Evolutionary conservation across 2,888 invertebrate genomes (phyloP), one percentile per base, ranked within the genome.

Genomic region (Ommatoiulus sabulosus): DNA sequence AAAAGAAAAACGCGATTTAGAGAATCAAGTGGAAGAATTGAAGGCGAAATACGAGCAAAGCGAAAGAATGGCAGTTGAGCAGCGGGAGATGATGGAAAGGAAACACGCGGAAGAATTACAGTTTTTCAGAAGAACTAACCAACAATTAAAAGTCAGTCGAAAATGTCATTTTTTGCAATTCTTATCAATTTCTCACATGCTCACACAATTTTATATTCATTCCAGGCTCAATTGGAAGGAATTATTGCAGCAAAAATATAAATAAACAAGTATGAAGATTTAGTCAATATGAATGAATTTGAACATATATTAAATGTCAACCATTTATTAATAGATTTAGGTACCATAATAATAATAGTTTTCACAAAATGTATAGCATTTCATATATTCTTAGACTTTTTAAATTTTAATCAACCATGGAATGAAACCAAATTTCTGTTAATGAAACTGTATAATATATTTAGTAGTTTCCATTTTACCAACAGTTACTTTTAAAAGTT

Each of bases 171-270:
- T 12, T 88, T 15, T 52, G 7, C 44, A 44, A 44, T 85, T 43
- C 6, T 43, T 52, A 44, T 20, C 6, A 8, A 84, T 85, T 8
- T n/a, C 12, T 44, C 44, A 85, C 12, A n/a, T 7, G 6, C n/a
- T 44, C 1, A 17, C 3, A 85, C 84, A 44, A 3, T 24, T 46
- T 84, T 24, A 84, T 20, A 8, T 44, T 20, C 48, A 46, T 44
- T 43, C 17, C 94, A 96, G 96, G 96, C 97, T 86, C 98, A 98
- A 94, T 94, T 98, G 90, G 98, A 98, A 93, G 98, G 97, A 91
- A 97, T 98, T 91, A 97, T 98, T 91, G 97, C 97, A 89, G 97
- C 97, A 46, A 98, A 97, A 94, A 98, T 98, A 93, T 97, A 94
- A 94, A 24, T 63, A 3, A 52, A 17, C 52, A 52, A 17, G 48